A percentile compares a stretch with the other conserved stretches of the same genome.
These are phyloP conservation scores for Varanus komodoensis DNA, from an alignment of 2,113 vertebrate genomes.

Conservation along the genomic window DNA sequence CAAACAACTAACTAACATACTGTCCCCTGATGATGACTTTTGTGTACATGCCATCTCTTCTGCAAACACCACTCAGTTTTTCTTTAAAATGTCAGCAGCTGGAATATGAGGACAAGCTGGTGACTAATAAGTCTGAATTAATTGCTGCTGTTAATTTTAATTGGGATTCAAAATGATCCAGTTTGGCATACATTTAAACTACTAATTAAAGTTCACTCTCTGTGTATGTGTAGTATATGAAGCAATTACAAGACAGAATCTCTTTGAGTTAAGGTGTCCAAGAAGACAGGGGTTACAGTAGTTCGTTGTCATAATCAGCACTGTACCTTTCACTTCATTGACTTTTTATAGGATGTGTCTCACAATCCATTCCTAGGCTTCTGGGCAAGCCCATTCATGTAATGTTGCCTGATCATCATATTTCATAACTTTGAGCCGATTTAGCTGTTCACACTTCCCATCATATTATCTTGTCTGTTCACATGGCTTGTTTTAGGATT, in stretches of 20 bases:
- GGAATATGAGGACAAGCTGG: conserved; percentile 52
- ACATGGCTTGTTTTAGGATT: background rate
- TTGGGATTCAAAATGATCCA: conserved; percentile 65
- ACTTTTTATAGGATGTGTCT: background rate
- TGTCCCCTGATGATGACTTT: conserved; percentile 41
- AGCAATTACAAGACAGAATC: conserved; percentile 46
- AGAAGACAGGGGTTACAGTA: conserved; percentile 7
- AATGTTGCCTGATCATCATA: background rate
- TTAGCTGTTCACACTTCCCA: background rate
- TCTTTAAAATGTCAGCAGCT: conserved; percentile 71
- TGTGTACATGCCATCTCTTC: conserved; percentile 43
- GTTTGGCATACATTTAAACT: conserved; percentile 69
- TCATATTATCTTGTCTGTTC: background rate
- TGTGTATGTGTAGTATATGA: conserved; percentile 50
- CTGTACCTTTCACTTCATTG: background rate
- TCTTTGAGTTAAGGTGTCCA: conserved; percentile 45
- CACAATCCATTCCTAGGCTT: background rate
- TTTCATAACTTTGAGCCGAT: background rate
- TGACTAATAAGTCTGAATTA: conserved; percentile 70
- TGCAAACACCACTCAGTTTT: conserved; percentile 39
- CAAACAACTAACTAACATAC: conserved; percentile 52
- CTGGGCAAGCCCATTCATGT: background rate
- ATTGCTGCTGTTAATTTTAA: conserved; percentile 71
- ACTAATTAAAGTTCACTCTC: conserved; percentile 64
- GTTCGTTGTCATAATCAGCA: conserved; percentile 10